Percentiles rank a stretch among this genome's conserved stretches.
Evolutionary conservation across 2,113 vertebrate genomes (phyloP).

Genomic region (Conger conger): DNA sequence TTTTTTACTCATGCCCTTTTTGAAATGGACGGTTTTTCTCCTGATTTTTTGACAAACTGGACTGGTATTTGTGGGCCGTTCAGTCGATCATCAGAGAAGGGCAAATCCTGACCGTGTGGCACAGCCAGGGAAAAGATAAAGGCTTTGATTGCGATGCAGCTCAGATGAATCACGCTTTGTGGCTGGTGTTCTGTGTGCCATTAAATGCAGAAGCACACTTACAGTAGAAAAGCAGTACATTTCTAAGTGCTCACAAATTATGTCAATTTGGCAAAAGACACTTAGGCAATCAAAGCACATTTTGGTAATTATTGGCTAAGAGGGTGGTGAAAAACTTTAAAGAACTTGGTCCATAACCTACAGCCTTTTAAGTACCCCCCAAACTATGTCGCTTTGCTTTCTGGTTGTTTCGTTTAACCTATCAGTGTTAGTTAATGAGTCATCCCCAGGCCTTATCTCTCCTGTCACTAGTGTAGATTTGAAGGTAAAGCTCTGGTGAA

Average conservation of each 20-base stretch:
- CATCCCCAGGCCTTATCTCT: constrained; percentile 1
- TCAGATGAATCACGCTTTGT: not conserved
- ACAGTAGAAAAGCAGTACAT: not conserved
- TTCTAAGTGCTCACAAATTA: constrained; percentile 28
- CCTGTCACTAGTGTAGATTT: constrained; percentile 9
- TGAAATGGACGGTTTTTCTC: not conserved
- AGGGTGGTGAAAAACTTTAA: constrained; percentile 5
- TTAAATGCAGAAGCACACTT: no score
- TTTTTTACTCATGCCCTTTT: not conserved
- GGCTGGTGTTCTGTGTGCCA: no score
- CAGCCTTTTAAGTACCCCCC: not conserved
- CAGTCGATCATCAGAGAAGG: not conserved
- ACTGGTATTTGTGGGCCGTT: not conserved
- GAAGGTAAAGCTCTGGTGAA: constrained; percentile 33
- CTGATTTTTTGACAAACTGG: not conserved
- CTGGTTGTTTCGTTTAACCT: not conserved
- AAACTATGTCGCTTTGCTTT: no score
- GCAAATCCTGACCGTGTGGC: not conserved
- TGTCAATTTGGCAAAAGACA: constrained; percentile 33
- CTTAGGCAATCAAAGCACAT: constrained; percentile 25
- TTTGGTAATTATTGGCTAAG: constrained; percentile 34
- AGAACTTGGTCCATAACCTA: not conserved
- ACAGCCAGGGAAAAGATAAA: not conserved
- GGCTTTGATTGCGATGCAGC: not conserved
- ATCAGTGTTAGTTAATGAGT: not conserved